Percentiles rank a stretch among this genome's conserved stretches.
phyloP scores from a whole-genome alignment of 2,797 vertebrate genomes.

The Podarcis lilfordi region DNA sequence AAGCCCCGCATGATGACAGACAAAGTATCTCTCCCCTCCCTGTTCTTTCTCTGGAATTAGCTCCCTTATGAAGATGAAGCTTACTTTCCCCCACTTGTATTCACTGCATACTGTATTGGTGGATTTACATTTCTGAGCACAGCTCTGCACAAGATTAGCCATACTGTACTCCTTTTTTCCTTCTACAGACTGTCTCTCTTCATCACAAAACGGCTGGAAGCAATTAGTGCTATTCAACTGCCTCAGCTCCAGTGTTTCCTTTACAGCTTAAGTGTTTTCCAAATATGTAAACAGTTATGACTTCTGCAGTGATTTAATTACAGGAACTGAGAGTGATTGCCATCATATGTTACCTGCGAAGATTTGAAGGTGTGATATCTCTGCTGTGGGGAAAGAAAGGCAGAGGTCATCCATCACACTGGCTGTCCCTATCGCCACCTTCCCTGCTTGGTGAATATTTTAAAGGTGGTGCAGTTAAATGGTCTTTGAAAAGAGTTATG shows the following conservation, averaged over 20 bases:
- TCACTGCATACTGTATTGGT: neutral
- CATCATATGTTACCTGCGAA: conserved; percentile 41
- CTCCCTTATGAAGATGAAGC: no score
- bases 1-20: no score
- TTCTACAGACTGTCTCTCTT: conserved; percentile 34
- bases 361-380: conserved; percentile 54
- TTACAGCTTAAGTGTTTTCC: conserved; percentile 44
- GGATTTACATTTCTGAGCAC: neutral
- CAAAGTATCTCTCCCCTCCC: no score
- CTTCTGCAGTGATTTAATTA: conserved; percentile 60
- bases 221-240: conserved; percentile 46
- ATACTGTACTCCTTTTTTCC: neutral
- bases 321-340: conserved; percentile 55
- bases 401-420: neutral
- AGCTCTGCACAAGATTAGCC: conserved; percentile 38
- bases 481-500: neutral
- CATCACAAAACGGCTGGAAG: conserved; percentile 19
- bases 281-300: conserved; percentile 56
- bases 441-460: neutral
- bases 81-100: neutral
- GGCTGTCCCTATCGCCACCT: conserved; percentile 3
- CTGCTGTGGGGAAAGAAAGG: conserved; percentile 17
- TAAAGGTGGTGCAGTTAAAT: neutral
- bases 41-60: no score
- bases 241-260: conserved; percentile 36